Conservation (phyloP, 2,113 vertebrate genomes). For the Poeciliopsis prolifica region DNA sequence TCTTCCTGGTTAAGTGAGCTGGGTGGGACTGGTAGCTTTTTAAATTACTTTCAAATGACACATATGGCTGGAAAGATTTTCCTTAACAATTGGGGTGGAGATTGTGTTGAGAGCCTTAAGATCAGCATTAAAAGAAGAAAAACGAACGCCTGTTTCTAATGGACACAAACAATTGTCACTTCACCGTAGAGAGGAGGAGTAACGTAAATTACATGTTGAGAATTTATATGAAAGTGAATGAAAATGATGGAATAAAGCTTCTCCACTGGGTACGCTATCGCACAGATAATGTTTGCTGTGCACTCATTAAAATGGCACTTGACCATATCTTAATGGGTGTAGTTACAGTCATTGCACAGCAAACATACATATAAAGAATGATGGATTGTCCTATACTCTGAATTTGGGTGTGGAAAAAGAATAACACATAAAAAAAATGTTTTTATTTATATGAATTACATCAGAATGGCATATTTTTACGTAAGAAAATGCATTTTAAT, state of each 20-base stretch:
- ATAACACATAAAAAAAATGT: no score
- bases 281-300: not conserved
- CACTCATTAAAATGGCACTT: not conserved
- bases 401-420: no score
- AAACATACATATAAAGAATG: not conserved
- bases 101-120: not conserved
- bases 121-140: not conserved
- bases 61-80: not conserved
- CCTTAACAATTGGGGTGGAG: not conserved
- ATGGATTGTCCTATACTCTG: not conserved
- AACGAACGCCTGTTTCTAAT: not conserved
- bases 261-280: not conserved
- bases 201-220: no score
- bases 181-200: not conserved
- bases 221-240: not conserved
- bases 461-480: no score
- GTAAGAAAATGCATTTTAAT: no score
- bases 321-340: not conserved
- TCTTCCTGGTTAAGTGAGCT: not conserved
- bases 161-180: no score
- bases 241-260: not conserved
- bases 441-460: no score
- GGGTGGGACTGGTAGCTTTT: not conserved
- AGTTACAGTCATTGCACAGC: no score
- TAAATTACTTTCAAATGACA: not conserved